Conservation (phyloP, 1,140 invertebrate species). For the Branchinecta lynchi region DNA sequence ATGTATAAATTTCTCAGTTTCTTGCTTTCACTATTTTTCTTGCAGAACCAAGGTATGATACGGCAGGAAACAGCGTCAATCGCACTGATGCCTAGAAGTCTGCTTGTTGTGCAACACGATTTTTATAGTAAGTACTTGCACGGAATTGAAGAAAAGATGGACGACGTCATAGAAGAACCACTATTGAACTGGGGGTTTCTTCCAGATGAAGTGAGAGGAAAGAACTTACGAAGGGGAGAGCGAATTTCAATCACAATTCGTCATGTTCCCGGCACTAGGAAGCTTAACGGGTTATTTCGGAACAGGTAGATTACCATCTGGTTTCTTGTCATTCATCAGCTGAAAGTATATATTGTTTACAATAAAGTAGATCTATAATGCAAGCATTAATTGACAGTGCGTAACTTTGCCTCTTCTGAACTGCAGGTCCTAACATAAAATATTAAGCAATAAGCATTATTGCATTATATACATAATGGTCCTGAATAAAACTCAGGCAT, state of each 20-base stretch:
- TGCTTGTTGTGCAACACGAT: slow-evolving; percentile 65
- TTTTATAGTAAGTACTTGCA: slow-evolving; percentile 76
- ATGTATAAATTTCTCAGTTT: too few species aligned
- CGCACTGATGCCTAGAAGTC: slow-evolving; percentile 67
- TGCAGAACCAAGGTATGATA: too few species aligned
- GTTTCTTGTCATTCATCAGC: not conserved
- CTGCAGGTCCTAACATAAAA: too few species aligned
- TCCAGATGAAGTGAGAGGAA: slow-evolving; percentile 37
- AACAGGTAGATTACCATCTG: not conserved
- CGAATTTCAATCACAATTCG: slow-evolving; percentile 84
- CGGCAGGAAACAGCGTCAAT: slow-evolving; percentile 36
- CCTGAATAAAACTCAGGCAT: too few species aligned
- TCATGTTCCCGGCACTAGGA: slow-evolving; percentile 48
- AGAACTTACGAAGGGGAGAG: slow-evolving; percentile 44
- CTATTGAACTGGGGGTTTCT: slow-evolving; percentile 49
- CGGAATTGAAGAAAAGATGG: slow-evolving; percentile 59
- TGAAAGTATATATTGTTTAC: not conserved
- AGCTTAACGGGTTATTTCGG: not conserved
- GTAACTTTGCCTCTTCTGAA: too few species aligned
- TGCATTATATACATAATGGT: too few species aligned
- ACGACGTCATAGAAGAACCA: slow-evolving; percentile 49
- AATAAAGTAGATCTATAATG: too few species aligned
- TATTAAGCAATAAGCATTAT: too few species aligned
- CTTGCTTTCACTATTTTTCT: too few species aligned
- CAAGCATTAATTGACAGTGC: too few species aligned